Evolutionary conservation across 2,113 vertebrate species (phyloP), one percentile per base, ranked within the genome.

Genomic region (Dipodomys ordii): DNA sequence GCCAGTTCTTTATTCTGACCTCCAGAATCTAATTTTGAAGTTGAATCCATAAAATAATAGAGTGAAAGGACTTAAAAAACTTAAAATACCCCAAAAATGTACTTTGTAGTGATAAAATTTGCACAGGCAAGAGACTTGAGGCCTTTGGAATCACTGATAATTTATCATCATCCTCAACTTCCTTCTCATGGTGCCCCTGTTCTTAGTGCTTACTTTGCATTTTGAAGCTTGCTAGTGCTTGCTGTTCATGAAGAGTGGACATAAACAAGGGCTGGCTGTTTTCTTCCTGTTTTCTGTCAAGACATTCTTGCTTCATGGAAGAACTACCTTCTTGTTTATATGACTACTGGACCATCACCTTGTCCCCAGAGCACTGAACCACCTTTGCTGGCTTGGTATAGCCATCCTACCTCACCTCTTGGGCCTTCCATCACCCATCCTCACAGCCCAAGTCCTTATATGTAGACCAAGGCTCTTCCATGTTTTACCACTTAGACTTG

Each of bases 261-360:
- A 30, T 12, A 3, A 77, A 15, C 23, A 7, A 30, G 30, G 64
- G 35, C 64, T 3, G 6, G 35, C 15, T n/a, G 46, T 6, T 30
- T 57, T n/a, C 6, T 30, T 16, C 57, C 20, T 5, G 4, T 49
- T 28, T 6, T 5, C 91, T 3, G 5, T n/a, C 12, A 2, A 20
- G 68, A 15, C 2, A 1, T 32, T 39, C 10, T 53, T 53, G 19
- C 60, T n/a, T 19, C 7, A 11, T 11, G 5, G 2, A 0, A n/a
- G 35, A 25, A 5, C 60, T 19, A 13, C 65, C 68, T 30, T 84
- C 15, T n/a, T 89, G 57, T 18, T 67, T 57, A 3, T 39, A 15
- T 19, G 76, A 46, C 22, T 6, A 13, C 0, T 19, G 9, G 64
- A 2, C 0, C 0, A 25, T 74, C 1, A 11, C 8, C 16, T 28